Base-by-base conservation (phyloP, 2,888 invertebrate genomes). In the Rhagonycha fulva region DNA sequence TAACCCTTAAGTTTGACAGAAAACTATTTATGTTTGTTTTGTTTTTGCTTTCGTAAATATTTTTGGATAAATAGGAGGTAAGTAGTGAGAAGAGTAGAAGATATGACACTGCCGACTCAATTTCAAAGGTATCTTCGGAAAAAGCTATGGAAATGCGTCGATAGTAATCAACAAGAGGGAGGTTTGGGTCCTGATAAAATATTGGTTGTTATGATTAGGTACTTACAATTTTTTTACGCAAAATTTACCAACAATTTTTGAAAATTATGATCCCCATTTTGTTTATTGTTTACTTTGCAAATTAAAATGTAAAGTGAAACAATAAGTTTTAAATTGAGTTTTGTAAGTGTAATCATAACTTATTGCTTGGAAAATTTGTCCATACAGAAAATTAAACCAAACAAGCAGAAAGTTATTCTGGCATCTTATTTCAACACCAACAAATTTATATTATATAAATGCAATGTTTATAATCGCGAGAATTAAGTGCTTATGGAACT, bases 11-110 rank as follows among this genome's bases (percentile, higher is more conserved):
- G 24, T 77, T 78, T 77, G 78, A 80, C 84, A 84, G 86, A 88
- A 87, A 87, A 87, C 88, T 88, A 87, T 89, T 87, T 89, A 88
- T 88, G 87, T 88, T 87, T 87, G 87, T 86, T 88, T 88, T 85
- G 86, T 87, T 87, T 89, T 86, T 88, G 89, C 89, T 87, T 87
- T 84, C 83, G 81, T 79, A 47, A 69, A 74, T 67, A 84, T 84
- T 83, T 83, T 83, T 82, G 89, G 88, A 88, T 85, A 83, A 84
- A 81, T 86, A 89, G 89, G 88, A 89, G 89, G 89, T 89, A 86
- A 89, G 89, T 85, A 76, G 68, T 81, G 80, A 81, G 78, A 78
- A 77, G 74, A 77, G 71, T 77, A 74, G 77, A 77, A 77, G 77
- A 77, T 73, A 72, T 74, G 77, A 77, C 74, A 74, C 77, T 77